A percentile compares a stretch with the other conserved stretches of the same genome.
Conservation (phyloP, 2,113 vertebrate genomes). For the Sitta europaea region DNA sequence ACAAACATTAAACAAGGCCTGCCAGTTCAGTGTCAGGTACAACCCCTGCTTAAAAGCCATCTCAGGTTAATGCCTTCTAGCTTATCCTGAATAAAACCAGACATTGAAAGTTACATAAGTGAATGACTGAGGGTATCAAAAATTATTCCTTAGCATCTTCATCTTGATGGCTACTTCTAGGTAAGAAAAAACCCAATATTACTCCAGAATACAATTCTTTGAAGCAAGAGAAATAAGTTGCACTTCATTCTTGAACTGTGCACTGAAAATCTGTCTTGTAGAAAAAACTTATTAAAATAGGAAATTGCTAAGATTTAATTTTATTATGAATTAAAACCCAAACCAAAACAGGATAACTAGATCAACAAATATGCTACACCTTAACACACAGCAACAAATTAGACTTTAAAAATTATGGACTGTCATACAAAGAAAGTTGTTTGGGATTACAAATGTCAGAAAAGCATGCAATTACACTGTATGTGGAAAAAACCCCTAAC, state of each 20-base stretch:
- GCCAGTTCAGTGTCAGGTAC: neutral
- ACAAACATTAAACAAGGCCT: neutral
- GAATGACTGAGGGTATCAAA: neutral
- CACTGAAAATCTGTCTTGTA: neutral
- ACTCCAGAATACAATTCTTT: neutral
- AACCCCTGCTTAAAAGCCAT: neutral
- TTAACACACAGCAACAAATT: neutral
- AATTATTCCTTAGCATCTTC: neutral
- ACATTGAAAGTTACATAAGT: neutral
- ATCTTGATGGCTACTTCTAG: neutral
- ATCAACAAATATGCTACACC: neutral
- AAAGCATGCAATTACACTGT: neutral
- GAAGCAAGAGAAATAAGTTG: neutral
- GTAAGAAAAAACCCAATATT: neutral
- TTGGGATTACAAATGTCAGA: neutral
- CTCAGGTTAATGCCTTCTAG: neutral
- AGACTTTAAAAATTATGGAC: neutral
- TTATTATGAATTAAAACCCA: neutral
- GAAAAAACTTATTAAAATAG: neutral
- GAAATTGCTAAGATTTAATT: neutral
- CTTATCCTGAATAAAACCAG: neutral
- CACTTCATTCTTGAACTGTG: neutral
- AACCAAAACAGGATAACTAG: neutral
- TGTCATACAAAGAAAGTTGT: neutral
- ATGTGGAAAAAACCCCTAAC: accelerated